Base-by-base conservation (phyloP, 2,113 vertebrate genomes). In the Aplodontia rufa region DNA sequence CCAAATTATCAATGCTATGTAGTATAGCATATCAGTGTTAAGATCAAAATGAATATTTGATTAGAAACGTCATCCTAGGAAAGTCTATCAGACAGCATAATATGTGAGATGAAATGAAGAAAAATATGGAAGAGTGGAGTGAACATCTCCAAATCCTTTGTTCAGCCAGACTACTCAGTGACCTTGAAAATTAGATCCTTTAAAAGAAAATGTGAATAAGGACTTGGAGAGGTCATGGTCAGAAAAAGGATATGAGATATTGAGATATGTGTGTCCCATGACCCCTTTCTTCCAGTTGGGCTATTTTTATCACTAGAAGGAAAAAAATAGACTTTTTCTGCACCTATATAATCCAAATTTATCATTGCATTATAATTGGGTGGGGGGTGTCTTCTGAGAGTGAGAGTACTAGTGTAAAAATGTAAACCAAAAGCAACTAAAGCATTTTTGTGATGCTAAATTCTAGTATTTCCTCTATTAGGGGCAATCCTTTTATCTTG, bases 11-110 rank as follows among this genome's bases (percentile, higher is more conserved):
- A 69, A 42, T 69, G 28, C 24, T 71, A 19, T 82, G 4, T 76
- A 82, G 30, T 86, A 91, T 60, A 90, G 42, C 49, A 81, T 62
- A 81, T 76, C n/a, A 84, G 28, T 96, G 71, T 58, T 94, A 87
- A 92, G 89, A 51, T 64, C 14, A 93, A 62, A 80, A 68, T 91
- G 49, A 91, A 49, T 87, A 84, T 91, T 69, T 93, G 76, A 87
- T 86, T 89, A 68, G 42, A 87, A 94, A 64, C 7, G 68, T 6
- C 12, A 91, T 62, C 79, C 49, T 47, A 87, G 14, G 40, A 89
- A 9, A 83, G 37, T 76, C 40, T 68, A 28, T 76, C 49, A 83
- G 51, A 79, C 6, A 80, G 45, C 75, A 37, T 47, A 45, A 55
- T 60, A 47, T 45, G 71, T 87, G 81, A 76, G 28, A 45, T 71